Conservation (phyloP, 2,113 vertebrate species). For the Arothron firmamentum region DNA sequence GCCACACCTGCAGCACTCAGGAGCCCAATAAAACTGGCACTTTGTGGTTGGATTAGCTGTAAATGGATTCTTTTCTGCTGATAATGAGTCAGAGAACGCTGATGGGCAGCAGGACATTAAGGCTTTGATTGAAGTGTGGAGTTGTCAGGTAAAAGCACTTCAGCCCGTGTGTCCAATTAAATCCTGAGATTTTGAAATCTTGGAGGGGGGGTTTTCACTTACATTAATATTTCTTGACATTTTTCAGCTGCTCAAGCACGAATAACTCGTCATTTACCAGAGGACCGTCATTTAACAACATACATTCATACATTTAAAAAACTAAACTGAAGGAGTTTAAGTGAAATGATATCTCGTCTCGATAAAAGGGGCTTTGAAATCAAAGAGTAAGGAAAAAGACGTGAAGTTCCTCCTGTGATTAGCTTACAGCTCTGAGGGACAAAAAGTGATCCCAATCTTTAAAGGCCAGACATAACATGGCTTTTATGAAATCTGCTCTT, state of each 20-base stretch:
- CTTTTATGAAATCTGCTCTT: constrained; percentile 17
- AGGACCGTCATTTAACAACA: background rate
- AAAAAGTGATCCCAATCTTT: constrained; percentile 5
- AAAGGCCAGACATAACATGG: background rate
- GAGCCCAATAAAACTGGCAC: constrained; percentile 28
- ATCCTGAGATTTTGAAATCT: constrained; percentile 6
- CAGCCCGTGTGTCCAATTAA: constrained; percentile 23
- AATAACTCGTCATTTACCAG: background rate
- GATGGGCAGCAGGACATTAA: constrained; percentile 38
- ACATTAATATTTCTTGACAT: background rate
- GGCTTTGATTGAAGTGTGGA: constrained; percentile 19
- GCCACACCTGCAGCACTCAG: constrained; percentile 19
- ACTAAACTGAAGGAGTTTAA: background rate
- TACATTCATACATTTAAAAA: background rate
- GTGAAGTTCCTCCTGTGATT: too few relatives aligned
- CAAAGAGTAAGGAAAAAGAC: background rate
- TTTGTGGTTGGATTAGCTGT: constrained; percentile 42
- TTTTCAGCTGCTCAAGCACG: constrained; percentile 5
- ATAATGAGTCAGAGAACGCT: constrained; percentile 40
- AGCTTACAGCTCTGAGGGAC: constrained; percentile 5
- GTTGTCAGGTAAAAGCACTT: constrained; percentile 27
- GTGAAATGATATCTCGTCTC: background rate
- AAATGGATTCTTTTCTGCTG: constrained; percentile 24
- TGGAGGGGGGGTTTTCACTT: background rate
- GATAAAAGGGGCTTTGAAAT: background rate